Evolutionary conservation across 30 jellyfish, hydroid and myxozoan genomes (phyloP), one percentile per base, ranked within the genome.

Genomic region (Clytia hemisphaerica): DNA sequence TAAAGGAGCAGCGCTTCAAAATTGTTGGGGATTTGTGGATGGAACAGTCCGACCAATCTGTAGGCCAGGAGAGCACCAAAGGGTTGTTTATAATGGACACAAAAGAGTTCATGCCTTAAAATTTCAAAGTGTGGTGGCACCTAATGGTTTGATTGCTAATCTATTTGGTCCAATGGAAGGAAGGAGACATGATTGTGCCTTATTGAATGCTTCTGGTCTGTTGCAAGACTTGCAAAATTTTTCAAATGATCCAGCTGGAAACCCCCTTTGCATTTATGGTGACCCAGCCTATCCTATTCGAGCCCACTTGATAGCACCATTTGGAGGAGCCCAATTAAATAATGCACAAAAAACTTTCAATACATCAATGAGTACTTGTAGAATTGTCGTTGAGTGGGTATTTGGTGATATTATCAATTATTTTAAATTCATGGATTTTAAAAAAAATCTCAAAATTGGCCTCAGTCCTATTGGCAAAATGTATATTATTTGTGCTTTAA

Each of bases 361-460:
- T 45, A 51, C 21, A 36, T 46, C 74, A 26, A 76, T 76, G 90
- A 76, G 90, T 47, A 33, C 30, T 58, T 80, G 63, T 27, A 30
- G 90, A 16, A 67, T 76, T 27, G 36, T 68, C 18, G 74, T 64
- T n/a, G 81, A 76, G 61, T 76, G 90, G 90, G 21, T 76, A 26
- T 76, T 76, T 64, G 90, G 90, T 44, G 90, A 48, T 48, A 66
- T 68, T 38, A 65, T 44, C 9, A 44, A 47, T 37, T 78, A 66
- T 58, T 78, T 78, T 29, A 59, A 55, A 27, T 68, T 55, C 58
- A 28, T 42, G 10, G 93, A 79, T 36, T 79, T 79, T 26, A 55
- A 67, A 50, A 58, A 79, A 37, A 79, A 67, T 53, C 59, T 67
- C 24, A 70, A 80, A 49, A 61, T 62, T 30, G 61, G 73, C 15